A percentile compares a stretch with the other conserved stretches of the same genome.
Evolutionary conservation across 2,797 vertebrate species (phyloP).

Genomic region (Parambassis ranga): DNA sequence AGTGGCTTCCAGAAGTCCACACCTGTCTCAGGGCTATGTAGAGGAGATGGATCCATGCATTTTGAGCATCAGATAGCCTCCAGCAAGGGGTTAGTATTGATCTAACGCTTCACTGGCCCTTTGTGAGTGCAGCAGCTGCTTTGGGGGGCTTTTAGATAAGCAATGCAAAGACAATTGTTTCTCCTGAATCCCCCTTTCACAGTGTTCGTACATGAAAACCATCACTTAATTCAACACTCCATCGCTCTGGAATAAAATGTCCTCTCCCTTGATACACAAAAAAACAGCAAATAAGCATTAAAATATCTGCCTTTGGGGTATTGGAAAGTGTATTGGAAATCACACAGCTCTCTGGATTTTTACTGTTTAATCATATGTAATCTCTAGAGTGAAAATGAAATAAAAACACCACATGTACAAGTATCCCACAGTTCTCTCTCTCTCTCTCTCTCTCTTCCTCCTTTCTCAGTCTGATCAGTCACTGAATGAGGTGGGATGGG

Average conservation of each 20-base stretch:
- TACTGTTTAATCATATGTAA: constrained; percentile 60
- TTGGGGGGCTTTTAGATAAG: constrained; percentile 80
- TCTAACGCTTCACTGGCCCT: constrained; percentile 79
- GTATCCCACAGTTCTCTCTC: constrained; percentile 29
- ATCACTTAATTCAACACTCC: constrained; percentile 77
- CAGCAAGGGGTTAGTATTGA: constrained; percentile 82
- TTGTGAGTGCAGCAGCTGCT: constrained; percentile 81
- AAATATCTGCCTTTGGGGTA: constrained; percentile 63
- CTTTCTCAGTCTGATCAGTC: constrained; percentile 23
- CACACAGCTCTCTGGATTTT: constrained; percentile 47
- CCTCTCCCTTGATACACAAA: constrained; percentile 57
- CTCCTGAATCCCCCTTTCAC: constrained; percentile 64
- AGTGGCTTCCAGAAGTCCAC: constrained; percentile 75
- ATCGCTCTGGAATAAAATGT: constrained; percentile 70
- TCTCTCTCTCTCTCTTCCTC: not conserved
- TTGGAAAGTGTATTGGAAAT: constrained; percentile 54
- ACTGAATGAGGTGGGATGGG: constrained; percentile 34
- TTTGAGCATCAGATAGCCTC: constrained; percentile 83
- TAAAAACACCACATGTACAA: constrained; percentile 47
- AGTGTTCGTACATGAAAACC: constrained; percentile 67
- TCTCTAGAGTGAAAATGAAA: constrained; percentile 62
- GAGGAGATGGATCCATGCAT: constrained; percentile 81
- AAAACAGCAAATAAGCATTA: constrained; percentile 70
- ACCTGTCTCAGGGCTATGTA: constrained; percentile 82
- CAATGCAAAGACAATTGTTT: constrained; percentile 76